phyloP scores from a whole-genome alignment of 2,113 vertebrate species.

The Lanius collurio region DNA sequence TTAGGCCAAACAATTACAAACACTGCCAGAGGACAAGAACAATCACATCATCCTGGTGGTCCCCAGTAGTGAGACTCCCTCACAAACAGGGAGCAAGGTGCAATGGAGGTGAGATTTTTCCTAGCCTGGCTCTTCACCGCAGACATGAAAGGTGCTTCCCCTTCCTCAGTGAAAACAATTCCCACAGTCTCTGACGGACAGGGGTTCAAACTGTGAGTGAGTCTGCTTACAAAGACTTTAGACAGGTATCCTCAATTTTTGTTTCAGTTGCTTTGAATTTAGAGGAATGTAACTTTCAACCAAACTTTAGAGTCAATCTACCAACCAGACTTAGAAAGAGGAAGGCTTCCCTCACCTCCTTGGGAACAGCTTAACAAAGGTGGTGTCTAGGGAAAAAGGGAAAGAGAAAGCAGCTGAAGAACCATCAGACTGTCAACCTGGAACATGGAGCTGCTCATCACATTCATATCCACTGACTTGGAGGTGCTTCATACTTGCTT shows the following conservation, averaged over 20 bases:
- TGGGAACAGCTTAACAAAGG: background rate
- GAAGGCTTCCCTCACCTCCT: background rate
- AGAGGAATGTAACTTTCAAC: background rate
- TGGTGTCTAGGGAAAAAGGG: background rate
- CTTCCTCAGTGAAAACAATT: background rate
- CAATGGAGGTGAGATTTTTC: background rate
- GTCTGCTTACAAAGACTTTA: background rate
- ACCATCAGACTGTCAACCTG: background rate
- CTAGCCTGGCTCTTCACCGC: rapidly evolving
- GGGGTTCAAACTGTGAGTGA: background rate
- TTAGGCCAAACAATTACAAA: background rate
- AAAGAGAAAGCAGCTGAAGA: background rate
- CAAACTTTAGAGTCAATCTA: background rate
- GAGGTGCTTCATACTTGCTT: background rate
- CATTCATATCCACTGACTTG: background rate
- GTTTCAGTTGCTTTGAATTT: background rate
- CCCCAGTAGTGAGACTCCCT: background rate
- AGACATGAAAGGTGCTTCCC: background rate
- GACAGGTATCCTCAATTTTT: background rate
- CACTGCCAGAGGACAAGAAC: background rate
- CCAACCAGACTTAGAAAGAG: background rate
- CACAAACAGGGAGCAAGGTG: background rate
- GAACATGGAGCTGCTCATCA: background rate
- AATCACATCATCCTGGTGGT: background rate
- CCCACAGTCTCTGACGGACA: background rate